These are phyloP conservation scores for Galerucella pusilla DNA, from an alignment of 2,888 invertebrate genomes.

Conservation along the genomic window DNA sequence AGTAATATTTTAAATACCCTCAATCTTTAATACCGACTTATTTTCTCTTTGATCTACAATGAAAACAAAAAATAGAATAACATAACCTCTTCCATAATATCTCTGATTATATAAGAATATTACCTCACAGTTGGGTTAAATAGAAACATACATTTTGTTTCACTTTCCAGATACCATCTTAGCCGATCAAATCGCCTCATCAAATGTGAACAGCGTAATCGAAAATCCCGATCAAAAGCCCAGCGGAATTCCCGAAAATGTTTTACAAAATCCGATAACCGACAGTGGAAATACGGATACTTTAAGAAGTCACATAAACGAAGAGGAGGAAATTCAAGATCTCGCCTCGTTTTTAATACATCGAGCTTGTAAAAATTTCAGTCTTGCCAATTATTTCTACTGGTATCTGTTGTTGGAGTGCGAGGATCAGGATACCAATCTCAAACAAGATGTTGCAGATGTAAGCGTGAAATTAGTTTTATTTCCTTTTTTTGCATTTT, in stretches of 20 bases:
- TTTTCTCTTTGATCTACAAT: no score
- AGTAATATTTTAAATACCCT: no score
- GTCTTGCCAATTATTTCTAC: slow-evolving; percentile 95
- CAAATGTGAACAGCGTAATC: slow-evolving; percentile 58
- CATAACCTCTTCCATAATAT: no score
- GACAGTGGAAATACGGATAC: slow-evolving; percentile 68
- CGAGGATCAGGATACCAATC: slow-evolving; percentile 82
- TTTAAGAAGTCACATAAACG: slow-evolving; percentile 64
- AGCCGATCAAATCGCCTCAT: slow-evolving; percentile 58
- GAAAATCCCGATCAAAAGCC: slow-evolving; percentile 54
- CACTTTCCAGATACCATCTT: neutral
- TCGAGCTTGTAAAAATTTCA: slow-evolving; percentile 88
- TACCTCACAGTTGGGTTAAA: no score
- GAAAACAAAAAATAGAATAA: no score
- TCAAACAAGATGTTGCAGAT: slow-evolving; percentile 74
- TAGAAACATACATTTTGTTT: neutral
- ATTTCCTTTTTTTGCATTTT: neutral
- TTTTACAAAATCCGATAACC: slow-evolving; percentile 58
- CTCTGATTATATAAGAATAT: no score
- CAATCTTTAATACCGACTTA: no score
- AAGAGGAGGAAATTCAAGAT: slow-evolving; percentile 69
- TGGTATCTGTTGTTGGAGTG: slow-evolving; percentile 97
- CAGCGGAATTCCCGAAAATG: slow-evolving; percentile 55
- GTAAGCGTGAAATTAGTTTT: slow-evolving; percentile 18
- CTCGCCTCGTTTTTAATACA: slow-evolving; percentile 91